Evolutionary conservation across 2,888 invertebrate genomes (phyloP), one percentile per base, ranked within the genome.

Genomic region (Allygus modestus): DNA sequence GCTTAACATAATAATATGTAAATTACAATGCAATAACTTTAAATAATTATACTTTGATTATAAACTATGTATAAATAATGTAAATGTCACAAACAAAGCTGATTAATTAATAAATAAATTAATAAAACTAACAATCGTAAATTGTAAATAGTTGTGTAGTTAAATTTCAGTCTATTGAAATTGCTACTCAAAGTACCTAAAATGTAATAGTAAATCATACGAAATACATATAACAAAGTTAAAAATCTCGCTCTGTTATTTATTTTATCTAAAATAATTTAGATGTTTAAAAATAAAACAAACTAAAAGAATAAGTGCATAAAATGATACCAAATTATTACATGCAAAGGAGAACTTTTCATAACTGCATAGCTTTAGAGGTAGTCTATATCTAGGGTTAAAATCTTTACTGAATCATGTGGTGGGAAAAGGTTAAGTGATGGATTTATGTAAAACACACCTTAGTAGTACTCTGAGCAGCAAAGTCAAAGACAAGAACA

Each of bases 11-110:
- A 83, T 58, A 84, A 85, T 84, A 85, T 82, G 43, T 79, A 83
- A 79, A 82, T 85, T 75, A 77, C n/a, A 81, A 69, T 85, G 81
- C 54, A 77, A 86, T 84, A 85, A 86, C 86, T 85, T 83, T 85
- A 81, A 75, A 82, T 84, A 86, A 69, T 81, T 33, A 71, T 17
- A 61, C 26, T 28, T 75, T 43, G 20, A 75, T 77, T 43, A 41
- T 75, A 77, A 46, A 61, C 20, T 23, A 28, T 81, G 46, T 17
- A 65, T 41, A 12, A 41, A n/a, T 54, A 20, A 79, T 20, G 28
- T 54, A 54, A 46, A 71, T 41, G 28, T n/a, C 37, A 84, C 33
- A 54, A 84, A 31, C 20, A 79, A 41, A 65, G 61, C 61, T 54
- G 31, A 81, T 84, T 54, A 65, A 79, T 84, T n/a, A 81, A 84